These are phyloP conservation scores for Pseudachorutes palmiensis DNA, from an alignment of 1,140 invertebrate species.

Conservation along the genomic window DNA sequence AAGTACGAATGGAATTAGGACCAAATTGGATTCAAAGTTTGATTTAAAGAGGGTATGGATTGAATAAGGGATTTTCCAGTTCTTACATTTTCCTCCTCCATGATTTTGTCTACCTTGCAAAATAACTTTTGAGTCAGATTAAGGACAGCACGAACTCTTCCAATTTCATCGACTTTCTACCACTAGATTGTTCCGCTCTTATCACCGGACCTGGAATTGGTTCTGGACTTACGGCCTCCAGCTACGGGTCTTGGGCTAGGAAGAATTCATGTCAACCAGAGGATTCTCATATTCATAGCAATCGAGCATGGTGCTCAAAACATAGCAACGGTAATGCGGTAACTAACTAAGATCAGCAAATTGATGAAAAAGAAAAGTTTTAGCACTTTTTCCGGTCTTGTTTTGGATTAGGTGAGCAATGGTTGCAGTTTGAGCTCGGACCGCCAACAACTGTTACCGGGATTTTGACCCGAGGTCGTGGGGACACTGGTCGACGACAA, in stretches of 20 bases:
- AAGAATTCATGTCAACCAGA: constrained; percentile 49
- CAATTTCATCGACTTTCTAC: no score
- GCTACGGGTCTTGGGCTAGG: constrained; percentile 43
- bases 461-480: constrained; percentile 50
- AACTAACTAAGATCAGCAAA: no score
- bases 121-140: no score
- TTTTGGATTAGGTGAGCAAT: constrained; percentile 46
- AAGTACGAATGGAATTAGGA: no score
- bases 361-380: no score
- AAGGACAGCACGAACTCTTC: no score
- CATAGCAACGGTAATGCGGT: constrained; percentile 46
- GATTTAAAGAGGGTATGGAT: no score
- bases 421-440: constrained; percentile 53
- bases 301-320: constrained; percentile 51
- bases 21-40: no score
- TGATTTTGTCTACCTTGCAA: no score
- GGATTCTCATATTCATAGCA: constrained; percentile 50
- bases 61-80: no score
- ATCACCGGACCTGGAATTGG: constrained; percentile 49
- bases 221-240: constrained; percentile 48
- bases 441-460: constrained; percentile 51
- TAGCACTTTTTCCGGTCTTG: no score
- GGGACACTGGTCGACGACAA: constrained; percentile 47
- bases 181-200: constrained; percentile 51
- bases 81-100: no score